phyloP scores from a whole-genome alignment of 2,113 vertebrate species.

The Carettochelys insculpta region DNA sequence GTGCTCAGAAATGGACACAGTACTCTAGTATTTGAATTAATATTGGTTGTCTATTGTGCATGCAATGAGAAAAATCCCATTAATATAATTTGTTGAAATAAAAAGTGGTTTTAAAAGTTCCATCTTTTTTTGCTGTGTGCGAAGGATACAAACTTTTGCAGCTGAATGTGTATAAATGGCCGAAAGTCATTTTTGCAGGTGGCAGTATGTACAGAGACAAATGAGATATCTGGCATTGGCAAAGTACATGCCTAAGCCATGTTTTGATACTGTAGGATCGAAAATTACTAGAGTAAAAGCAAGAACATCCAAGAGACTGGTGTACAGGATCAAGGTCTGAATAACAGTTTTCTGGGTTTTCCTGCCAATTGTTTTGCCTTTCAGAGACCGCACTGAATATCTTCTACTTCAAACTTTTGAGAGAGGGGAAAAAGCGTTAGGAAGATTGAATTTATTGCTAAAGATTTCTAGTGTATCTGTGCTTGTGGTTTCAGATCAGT shows the following conservation, averaged over 20 bases:
- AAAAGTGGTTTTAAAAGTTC: not conserved
- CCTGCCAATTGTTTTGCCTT: not conserved
- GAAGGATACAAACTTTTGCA: not conserved
- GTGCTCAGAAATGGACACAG: too few relatives aligned
- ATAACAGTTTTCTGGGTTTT: not conserved
- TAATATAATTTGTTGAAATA: not conserved
- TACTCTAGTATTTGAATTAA: not conserved
- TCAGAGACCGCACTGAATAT: not conserved
- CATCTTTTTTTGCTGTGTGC: not conserved
- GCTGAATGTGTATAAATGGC: not conserved
- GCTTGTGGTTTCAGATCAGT: not conserved
- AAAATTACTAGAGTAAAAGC: not conserved
- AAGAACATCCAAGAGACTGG: not conserved
- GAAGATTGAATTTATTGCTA: not conserved
- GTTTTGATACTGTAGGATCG: not conserved
- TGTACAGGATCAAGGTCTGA: not conserved
- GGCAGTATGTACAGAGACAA: not conserved
- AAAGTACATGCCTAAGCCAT: not conserved
- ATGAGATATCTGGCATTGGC: not conserved
- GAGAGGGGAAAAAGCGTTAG: not conserved
- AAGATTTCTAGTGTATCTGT: not conserved
- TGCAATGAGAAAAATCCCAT: not conserved
- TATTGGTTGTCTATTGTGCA: not conserved
- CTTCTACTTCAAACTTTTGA: not conserved
- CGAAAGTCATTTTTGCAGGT: too few relatives aligned